A percentile compares a stretch with the other conserved stretches of the same genome.
These are phyloP conservation scores for Hyposmocoma kahamanoa DNA, from an alignment of 1,140 invertebrate genomes.

Conservation along the genomic window DNA sequence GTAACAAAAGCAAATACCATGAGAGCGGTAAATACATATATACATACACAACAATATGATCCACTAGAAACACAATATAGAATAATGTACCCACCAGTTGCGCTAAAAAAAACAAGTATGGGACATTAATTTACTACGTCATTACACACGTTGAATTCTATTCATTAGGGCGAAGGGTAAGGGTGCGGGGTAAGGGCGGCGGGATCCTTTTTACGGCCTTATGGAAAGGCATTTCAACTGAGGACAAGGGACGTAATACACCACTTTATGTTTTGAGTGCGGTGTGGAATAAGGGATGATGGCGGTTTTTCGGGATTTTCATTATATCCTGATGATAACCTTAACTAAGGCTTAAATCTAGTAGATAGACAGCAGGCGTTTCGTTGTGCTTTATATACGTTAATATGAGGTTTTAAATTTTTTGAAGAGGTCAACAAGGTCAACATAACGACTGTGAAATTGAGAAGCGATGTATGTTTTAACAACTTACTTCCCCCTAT, in stretches of 20 bases:
- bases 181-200: no score
- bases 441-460: no score
- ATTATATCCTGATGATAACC: not conserved
- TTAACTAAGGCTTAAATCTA: no score
- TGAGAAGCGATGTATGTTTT: no score
- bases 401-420: no score
- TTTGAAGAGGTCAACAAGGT: no score
- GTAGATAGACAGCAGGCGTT: no score
- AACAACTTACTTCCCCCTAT: no score
- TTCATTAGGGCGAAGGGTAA: constrained; percentile 29
- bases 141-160: constrained; percentile 19
- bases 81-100: not conserved
- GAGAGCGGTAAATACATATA: no score
- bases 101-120: not conserved
- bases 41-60: not conserved
- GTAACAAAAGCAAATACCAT: no score
- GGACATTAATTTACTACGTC: constrained; percentile 17
- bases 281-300: constrained; percentile 4
- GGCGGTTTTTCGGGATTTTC: not conserved
- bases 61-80: not conserved
- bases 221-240: constrained; percentile 16
- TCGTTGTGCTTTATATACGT: no score
- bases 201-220: constrained; percentile 25
- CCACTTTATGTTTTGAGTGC: constrained; percentile 17
- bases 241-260: constrained; percentile 24